Conservation (phyloP, 2,888 invertebrate genomes). For the Tenthredo notha region DNA sequence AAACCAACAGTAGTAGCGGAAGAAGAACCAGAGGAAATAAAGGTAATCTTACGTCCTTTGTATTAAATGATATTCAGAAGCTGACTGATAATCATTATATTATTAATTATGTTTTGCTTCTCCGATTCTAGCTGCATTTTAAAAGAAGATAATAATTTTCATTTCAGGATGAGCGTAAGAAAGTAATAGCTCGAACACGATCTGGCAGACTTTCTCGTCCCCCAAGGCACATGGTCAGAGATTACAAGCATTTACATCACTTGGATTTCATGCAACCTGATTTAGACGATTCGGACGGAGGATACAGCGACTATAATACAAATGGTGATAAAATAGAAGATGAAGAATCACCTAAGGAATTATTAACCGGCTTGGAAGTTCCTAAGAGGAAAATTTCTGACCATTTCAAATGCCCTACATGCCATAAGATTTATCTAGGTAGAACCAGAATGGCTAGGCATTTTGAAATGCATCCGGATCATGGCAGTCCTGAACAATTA, state of each 20-base stretch:
- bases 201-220: conserved; percentile 82
- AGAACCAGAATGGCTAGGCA: conserved; percentile 82
- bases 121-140: background rate
- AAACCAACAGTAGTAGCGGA: conserved; percentile 66
- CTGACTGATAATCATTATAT: background rate
- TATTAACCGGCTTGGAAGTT: conserved; percentile 72
- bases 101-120: background rate
- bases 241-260: conserved; percentile 82
- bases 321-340: conserved; percentile 69
- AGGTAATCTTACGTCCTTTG: conserved; percentile 61
- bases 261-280: conserved; percentile 81
- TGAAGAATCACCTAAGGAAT: conserved; percentile 70
- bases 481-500: conserved; percentile 78
- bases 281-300: conserved; percentile 81
- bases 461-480: conserved; percentile 82
- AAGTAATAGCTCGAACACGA: conserved; percentile 80
- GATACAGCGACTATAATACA: conserved; percentile 81
- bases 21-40: conserved; percentile 71
- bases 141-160: background rate
- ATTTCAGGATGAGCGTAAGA: conserved; percentile 78
- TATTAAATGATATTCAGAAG: conserved; percentile 14
- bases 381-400: conserved; percentile 79
- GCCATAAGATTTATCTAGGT: conserved; percentile 84
- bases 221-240: conserved; percentile 82
- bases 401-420: conserved; percentile 82